Percentiles rank a stretch among this genome's conserved stretches.
These are phyloP conservation scores for Sitobion miscanthi DNA, from an alignment of 1,140 invertebrate genomes.

Conservation along the genomic window DNA sequence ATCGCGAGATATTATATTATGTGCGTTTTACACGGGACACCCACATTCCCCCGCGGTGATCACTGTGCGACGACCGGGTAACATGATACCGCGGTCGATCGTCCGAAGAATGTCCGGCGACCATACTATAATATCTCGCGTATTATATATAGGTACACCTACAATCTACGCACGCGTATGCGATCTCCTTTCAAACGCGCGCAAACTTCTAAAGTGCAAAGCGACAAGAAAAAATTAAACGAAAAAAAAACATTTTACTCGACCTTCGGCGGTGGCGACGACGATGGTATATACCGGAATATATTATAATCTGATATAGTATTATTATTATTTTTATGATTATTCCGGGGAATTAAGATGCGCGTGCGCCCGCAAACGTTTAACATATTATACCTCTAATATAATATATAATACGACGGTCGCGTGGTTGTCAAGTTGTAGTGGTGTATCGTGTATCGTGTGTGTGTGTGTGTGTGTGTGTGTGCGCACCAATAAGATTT, in stretches of 20 bases:
- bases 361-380: neutral
- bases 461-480: neutral
- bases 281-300: neutral
- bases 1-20: conserved; percentile 35
- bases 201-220: conserved; percentile 7
- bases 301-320: neutral
- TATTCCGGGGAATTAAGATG: neutral
- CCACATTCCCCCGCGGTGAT: conserved; percentile 49
- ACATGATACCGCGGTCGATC: conserved; percentile 58
- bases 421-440: neutral
- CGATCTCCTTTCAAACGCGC: neutral
- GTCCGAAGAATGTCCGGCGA: conserved; percentile 38
- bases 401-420: neutral
- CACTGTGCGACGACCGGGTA: conserved; percentile 49
- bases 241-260: neutral
- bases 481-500: neutral
- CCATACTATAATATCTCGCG: neutral
- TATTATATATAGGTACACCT: neutral
- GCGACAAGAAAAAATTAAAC: neutral
- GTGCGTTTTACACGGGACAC: conserved; percentile 39
- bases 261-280: neutral
- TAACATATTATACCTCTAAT: conserved; percentile 9
- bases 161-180: neutral
- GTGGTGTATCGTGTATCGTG: neutral
- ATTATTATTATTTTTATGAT: neutral